phyloP scores from a whole-genome alignment of 2,113 vertebrate genomes.

The Asarcornis scutulata region DNA sequence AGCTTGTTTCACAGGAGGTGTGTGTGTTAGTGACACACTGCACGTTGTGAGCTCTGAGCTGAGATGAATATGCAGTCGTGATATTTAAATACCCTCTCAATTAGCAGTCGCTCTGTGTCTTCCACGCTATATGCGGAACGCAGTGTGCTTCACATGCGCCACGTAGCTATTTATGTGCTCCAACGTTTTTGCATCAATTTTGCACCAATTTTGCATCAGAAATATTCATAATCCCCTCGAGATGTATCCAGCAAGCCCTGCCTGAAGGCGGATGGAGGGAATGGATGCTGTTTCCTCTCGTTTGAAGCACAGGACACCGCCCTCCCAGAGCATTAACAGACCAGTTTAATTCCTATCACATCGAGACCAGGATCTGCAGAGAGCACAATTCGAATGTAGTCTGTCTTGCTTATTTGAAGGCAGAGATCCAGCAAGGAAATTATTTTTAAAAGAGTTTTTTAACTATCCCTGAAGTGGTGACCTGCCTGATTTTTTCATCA shows the following conservation, averaged over 20 bases:
- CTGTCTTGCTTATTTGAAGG: neutral
- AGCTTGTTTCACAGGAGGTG: neutral
- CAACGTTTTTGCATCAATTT: neutral
- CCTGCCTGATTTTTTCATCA: neutral
- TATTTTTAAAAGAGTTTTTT: neutral
- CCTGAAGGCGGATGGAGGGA: neutral
- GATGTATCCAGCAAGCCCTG: neutral
- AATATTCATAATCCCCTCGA: neutral
- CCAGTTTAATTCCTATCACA: rapidly evolving
- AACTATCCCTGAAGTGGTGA: neutral
- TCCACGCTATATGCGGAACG: neutral
- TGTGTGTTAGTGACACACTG: neutral
- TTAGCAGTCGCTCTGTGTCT: neutral
- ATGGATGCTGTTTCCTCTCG: neutral
- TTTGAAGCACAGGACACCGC: neutral
- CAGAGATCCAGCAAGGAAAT: neutral
- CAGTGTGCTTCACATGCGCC: rapidly evolving
- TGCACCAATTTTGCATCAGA: neutral
- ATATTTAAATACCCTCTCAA: neutral
- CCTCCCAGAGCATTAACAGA: neutral
- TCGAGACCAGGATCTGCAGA: neutral
- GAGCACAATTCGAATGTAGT: neutral
- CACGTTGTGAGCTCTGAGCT: neutral
- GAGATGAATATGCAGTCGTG: rapidly evolving
- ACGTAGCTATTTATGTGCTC: neutral